Evolutionary conservation across 23 tunicate species (phyloP).

Genomic region (Styela clava): DNA sequence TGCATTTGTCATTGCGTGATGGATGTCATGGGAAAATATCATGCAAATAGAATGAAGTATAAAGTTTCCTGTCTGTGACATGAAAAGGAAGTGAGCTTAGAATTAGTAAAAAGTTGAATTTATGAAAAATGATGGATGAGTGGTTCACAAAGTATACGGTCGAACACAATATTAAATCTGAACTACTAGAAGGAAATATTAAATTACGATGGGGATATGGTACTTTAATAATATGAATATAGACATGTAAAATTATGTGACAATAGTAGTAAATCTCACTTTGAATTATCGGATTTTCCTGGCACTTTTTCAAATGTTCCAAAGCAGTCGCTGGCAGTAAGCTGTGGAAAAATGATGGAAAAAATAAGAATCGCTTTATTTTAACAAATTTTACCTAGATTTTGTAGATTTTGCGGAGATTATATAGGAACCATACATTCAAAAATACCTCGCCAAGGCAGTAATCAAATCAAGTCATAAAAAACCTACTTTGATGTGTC

Average conservation of each 20-base stretch:
- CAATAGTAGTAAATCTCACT: too few relatives aligned
- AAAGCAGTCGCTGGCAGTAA: conserved; percentile 59
- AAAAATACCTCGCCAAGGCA: neutral
- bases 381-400: neutral
- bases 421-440: neutral
- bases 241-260: too few relatives aligned
- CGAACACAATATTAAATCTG: too few relatives aligned
- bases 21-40: neutral
- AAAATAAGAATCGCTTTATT: neutral
- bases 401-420: neutral
- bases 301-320: conserved; percentile 67
- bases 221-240: too few relatives aligned
- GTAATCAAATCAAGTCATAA: too few relatives aligned
- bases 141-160: too few relatives aligned
- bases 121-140: too few relatives aligned
- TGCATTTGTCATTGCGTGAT: neutral
- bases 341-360: conserved; percentile 11
- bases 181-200: too few relatives aligned
- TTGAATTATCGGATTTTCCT: conserved; percentile 45
- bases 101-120: neutral
- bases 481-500: conserved; percentile 31
- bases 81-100: neutral
- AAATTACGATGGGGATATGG: too few relatives aligned
- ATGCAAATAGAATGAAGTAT: neutral
- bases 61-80: neutral